Evolutionary conservation across 92 coral and sea anemone species (phyloP), one percentile per base, ranked within the genome.

Genomic region (Porites rus): DNA sequence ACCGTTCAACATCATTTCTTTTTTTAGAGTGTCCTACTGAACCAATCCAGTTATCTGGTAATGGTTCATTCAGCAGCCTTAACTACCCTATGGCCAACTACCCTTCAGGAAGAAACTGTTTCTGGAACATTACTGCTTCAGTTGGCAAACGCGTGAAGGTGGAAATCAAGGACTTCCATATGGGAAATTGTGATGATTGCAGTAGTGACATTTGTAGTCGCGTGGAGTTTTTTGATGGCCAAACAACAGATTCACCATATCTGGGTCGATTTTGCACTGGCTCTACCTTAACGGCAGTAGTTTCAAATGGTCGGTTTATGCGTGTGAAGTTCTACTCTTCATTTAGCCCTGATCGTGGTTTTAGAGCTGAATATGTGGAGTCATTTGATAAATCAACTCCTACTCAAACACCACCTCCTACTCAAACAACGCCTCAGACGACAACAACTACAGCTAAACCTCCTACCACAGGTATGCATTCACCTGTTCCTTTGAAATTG

Each of bases 301-400:
- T 84, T 46, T 84, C 88, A 50, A 84, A 80, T 62, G 88, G 88
- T 6, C 43, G n/a, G 22, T 66, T 74, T 24, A 61, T 84, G 88
- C 51, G 10, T 38, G 88, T 84, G 21, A 67, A 64, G 63, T 84
- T 84, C 28, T 8, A 22, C 4, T 75, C 74, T 9, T 16, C 13
- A 4, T 66, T 51, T 53, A 19, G 24, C 0, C 16, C 0, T 18
- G 69, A 56, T 38, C 77, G 21, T 8, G 86, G 86, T 71, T 81
- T 81, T 10, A 13, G 2, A 59, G 86, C 69, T 10, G 69, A 71
- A 18, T 78, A 78, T 51, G 64, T 72, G 11, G 82, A 78, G 82
- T n/a, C 58, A 10, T 8, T 54, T 1, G 81, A 25, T 60, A 3
- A 31, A 0, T 51, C 79, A 0, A 51, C 64, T 73, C 77, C 77